Evolutionary conservation across 2,113 vertebrate species (phyloP), one percentile per base, ranked within the genome.

Genomic region (Nothoprocta pentlandii): DNA sequence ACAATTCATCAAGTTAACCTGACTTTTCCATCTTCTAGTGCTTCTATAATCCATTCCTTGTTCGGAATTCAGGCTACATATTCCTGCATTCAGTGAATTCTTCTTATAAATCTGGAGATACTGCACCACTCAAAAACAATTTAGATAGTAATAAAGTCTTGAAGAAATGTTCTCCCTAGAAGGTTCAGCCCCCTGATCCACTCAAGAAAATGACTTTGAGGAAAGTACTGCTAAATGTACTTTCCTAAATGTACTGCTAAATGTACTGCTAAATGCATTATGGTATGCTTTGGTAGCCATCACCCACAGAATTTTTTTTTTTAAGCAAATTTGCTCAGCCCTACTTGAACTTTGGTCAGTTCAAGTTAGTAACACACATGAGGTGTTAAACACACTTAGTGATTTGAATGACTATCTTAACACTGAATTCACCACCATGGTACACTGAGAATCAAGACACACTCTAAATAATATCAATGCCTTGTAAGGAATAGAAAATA

Each of bases 391-490:
- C 2, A 4, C 12, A 2, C 2, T 34, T 66, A 15, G 12, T 68
- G 3, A 10, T 53, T 68, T 61, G 15, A 9, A 23, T n/a, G 34
- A 17, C 7, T 41, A 25, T 58, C 9, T 41, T 91, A 22, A 46
- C 7, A 9, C 12, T 44, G 5, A 25, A 19, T 26, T 14, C 51
- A 7, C 3, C 17, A 56, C 9, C 3, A 3, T 3, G 2, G 1
- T 32, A 19, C 49, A 42, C 0, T 49, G 39, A 64, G 44, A 6
- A 56, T 41, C 21, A 71, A 77, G n/a, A 28, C 9, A 49, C 4
- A 30, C 6, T 0, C 0, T 14, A 54, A 69, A 13, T 21, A 41
- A 4, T 3, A 12, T 70, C 73, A 61, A 44, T 28, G 8, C 12
- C 5, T 69, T 84, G 12, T 23, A 39, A 47, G 3, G 80, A 46